Conservation (phyloP, 2,113 vertebrate species). For the Gopherus evgoodei region DNA sequence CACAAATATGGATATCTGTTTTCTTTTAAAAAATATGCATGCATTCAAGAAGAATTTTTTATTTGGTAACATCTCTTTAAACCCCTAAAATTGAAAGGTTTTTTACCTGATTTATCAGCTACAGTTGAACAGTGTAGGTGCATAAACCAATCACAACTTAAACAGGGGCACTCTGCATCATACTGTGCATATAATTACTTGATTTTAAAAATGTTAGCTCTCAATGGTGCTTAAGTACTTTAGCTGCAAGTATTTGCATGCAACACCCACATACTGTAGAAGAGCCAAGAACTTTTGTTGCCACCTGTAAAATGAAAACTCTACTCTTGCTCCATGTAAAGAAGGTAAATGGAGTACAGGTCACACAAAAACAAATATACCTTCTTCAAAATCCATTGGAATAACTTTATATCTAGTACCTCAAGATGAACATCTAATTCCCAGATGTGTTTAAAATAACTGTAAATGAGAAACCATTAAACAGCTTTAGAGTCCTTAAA, state of each 20-base stretch:
- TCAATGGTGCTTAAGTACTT: background rate
- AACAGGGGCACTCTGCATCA: slow-evolving; percentile 20
- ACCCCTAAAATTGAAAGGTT: background rate
- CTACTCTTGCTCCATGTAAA: background rate
- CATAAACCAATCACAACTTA: slow-evolving; percentile 13
- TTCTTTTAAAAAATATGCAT: rapidly evolving
- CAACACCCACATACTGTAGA: background rate
- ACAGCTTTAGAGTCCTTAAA: background rate
- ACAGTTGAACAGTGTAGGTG: background rate
- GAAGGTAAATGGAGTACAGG: background rate
- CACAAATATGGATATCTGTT: background rate
- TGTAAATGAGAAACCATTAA: background rate
- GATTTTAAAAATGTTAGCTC: slow-evolving; percentile 38
- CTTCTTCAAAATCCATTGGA: background rate
- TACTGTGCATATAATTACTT: slow-evolving; percentile 17
- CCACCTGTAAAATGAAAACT: slow-evolving; percentile 38
- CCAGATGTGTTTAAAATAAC: background rate
- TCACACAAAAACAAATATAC: background rate
- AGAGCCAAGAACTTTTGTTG: background rate
- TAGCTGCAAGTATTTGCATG: slow-evolving; percentile 22
- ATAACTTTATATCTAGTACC: background rate
- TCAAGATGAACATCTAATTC: background rate
- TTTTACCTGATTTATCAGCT: background rate
- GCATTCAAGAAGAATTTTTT: background rate
- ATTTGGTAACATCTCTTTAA: background rate